Base-by-base conservation (phyloP, 2,113 vertebrate species). In the Zosterops japonicus region DNA sequence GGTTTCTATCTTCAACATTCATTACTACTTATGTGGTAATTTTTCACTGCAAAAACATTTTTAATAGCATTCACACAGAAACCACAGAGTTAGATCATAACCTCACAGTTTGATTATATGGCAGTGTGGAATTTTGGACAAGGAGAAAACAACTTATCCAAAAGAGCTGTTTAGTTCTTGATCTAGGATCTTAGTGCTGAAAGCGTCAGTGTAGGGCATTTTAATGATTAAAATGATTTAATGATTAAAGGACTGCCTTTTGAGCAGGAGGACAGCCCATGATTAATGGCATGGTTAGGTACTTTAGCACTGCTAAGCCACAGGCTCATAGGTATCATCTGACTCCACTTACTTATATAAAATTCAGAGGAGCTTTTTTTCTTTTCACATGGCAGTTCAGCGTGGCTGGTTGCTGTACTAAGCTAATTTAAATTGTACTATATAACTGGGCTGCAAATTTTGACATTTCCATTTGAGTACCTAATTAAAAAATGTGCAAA, bases 1-100 rank as follows among this genome's bases (percentile, higher is more conserved):
- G 44, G 3, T 44, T 92, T 83, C 4, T 31, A 14, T 80, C 22
- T 25, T 89, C 27, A 50, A 24, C 11, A 44, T 89, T 89, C 80
- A 9, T 71, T 76, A 44, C 24, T 87, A 19, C 14, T 91, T 87
- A 49, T 1, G 4, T 83, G 44, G 70, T 52, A 55, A 41, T 76
- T 92, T 93, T 94, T 89, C 57, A 65, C 33, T 72, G 57, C n/a
- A 85, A 75, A 95, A 79, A 20, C 83, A 46, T 60, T 90, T 88
- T 87, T 82, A 82, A 87, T 63, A 68, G 2, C 39, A 35, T 93
- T 88, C 71, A 90, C 53, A 76, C 12, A 69, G 31, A 82, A 82
- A 60, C 65, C 47, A 60, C 47, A 47, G 47, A 33, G 12, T 79
- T 87, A 85, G 78, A 78, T 87, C 65, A 84, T 87, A 82, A 78